Evolutionary conservation across 2,888 invertebrate genomes (phyloP), one percentile per base, ranked within the genome.

Genomic region (Temnothorax rugatulus): DNA sequence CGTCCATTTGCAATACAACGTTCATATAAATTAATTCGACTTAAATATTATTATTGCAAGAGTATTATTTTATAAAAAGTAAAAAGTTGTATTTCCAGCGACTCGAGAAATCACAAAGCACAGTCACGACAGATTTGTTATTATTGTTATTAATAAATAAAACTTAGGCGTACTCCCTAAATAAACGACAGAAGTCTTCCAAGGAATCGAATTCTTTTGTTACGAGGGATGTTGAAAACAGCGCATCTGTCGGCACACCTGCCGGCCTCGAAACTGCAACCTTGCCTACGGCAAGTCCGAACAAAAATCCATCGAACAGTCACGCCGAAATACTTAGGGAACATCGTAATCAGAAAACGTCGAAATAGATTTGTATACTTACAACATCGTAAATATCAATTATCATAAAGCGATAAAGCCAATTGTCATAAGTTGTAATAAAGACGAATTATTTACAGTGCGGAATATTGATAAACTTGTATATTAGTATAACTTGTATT

Each of bases 161-260:
- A 44, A 47, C 15, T 34, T 7, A 61, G 44, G 4, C 9, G 52
- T 0, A 15, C 2, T n/a, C n/a, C 18, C 18, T 29, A 54, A 15
- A n/a, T 25, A 21, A 18, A 25, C 4, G 18, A 15, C 47, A 64
- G 15, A 63, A 4, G 9, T 11, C 18, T 44, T 69, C n/a, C 34
- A 11, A 41, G 18, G 18, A 44, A 59, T 25, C 7, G 11, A 44
- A n/a, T 13, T 25, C 41, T 61, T 47, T 76, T 41, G 25, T 87
- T 50, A 47, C 59, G 54, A 47, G 41, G 61, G 7, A 64, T 52
- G 50, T 44, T 82, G 54, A 79, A 86, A 82, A 82, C 73, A 54
- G 41, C 25, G 74, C 87, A 84, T 77, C 88, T 84, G 88, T 71
- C 52, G 59, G 21, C 34, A 73, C 83, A 85, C 81, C 87, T 86